Conservation (phyloP, 2,888 invertebrate genomes). For the Erynnis tages region DNA sequence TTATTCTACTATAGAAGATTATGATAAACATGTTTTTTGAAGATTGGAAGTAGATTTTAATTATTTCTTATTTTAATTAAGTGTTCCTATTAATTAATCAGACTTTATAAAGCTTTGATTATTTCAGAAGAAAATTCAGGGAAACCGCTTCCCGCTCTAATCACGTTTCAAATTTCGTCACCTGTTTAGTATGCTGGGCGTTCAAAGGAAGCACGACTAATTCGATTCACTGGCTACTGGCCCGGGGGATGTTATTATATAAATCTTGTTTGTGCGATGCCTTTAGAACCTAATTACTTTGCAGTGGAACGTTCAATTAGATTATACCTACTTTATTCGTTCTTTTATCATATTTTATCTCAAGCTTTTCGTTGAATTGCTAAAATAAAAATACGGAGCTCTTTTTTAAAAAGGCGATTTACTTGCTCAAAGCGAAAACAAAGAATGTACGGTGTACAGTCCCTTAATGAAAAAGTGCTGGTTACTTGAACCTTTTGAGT, state of each 20-base stretch:
- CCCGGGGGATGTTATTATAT: slow-evolving; percentile 22
- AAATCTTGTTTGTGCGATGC: slow-evolving; percentile 2
- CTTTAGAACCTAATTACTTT: not conserved
- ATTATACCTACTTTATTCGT: not conserved
- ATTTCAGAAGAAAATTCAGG: not conserved
- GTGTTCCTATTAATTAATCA: too few species aligned
- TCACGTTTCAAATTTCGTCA: slow-evolving; percentile 10
- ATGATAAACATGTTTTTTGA: too few species aligned
- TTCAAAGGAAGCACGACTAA: slow-evolving; percentile 33
- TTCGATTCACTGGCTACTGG: slow-evolving; percentile 33
- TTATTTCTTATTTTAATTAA: too few species aligned
- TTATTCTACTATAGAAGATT: too few species aligned
- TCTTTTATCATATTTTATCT: too few species aligned
- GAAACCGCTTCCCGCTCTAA: not conserved
- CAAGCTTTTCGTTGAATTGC: too few species aligned
- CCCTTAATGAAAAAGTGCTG: slow-evolving; percentile 1
- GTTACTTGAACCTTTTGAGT: slow-evolving; percentile 42
- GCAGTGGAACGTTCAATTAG: not conserved
- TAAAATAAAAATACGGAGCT: too few species aligned
- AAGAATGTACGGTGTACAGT: too few species aligned
- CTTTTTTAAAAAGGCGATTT: too few species aligned
- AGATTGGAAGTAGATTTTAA: too few species aligned
- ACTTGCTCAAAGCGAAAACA: not conserved
- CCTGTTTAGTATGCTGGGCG: slow-evolving; percentile 32
- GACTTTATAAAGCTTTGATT: too few species aligned